Base-by-base conservation (phyloP, 2,113 vertebrate genomes). In the Salvelinus sp. region DNA sequence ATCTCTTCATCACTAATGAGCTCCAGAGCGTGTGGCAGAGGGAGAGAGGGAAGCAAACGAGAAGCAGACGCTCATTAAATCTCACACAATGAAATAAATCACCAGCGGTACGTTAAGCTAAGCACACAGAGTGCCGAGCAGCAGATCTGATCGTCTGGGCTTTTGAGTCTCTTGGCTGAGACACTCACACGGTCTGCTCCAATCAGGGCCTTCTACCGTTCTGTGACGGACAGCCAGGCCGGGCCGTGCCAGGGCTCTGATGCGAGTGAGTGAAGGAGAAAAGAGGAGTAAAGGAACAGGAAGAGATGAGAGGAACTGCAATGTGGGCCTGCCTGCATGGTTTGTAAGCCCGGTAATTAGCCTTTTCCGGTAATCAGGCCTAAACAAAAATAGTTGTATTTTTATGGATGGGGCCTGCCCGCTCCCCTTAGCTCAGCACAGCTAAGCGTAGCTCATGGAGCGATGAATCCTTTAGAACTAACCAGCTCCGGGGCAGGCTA, bases 41-140 rank as follows among this genome's bases (percentile, higher is more conserved):
- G 79, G 48, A 5, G 28, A 72, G 28, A 6, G 10, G 57, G 57
- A 50, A 70, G 81, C 71, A 87, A 88, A 90, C 65, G 69, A 80
- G 63, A 82, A 85, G 76, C 88, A 91, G 84, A 87, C 85, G 66
- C 78, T 88, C 78, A 80, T 80, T 86, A 22, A 86, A 78, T 78
- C 57, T 81, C 74, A 80, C 62, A 69, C 78, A 79, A 67, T 75
- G 48, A 76, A 67, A 76, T 80, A 84, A 86, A 89, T 86, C 77
- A 71, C 28, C 18, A 73, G 69, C 13, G 58, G 60, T 77, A 76
- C 6, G n/a, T 82, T 74, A 72, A 76, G 70, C 72, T 13, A 48
- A 84, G 48, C 20, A 66, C 30, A 72, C 6, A 14, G 64, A 78
- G 57, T 69, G 23, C 47, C 33, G 70, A 83, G 71, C 73, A 12